Evolutionary conservation across 92 coral and sea anemone genomes (phyloP), one percentile per base, ranked within the genome.

Genomic region (Plumapathes pennacea): DNA sequence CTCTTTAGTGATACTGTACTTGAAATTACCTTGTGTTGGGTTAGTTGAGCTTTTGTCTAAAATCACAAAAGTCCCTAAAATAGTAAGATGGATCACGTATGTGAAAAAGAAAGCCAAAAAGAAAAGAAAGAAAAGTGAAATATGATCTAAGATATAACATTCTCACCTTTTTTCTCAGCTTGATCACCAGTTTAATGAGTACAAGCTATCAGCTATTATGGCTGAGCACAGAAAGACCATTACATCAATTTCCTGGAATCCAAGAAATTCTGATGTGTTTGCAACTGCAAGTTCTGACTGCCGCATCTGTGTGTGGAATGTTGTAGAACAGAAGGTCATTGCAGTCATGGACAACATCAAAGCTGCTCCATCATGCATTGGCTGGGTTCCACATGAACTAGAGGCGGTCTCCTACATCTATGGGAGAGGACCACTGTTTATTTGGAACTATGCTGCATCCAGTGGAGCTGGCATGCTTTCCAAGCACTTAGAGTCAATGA

Each of bases 181-280:
- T 62, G 80, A 92, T 82, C 78, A 55, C 6, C 85, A 76, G 68
- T 85, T 60, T 24, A 80, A 81, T 60, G 98, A 89, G 57, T 92
- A 70, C 75, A 82, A 68, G 21, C 55, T 92, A 60, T 64, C 78
- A 25, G 82, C 86, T 27, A 84, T 92, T 18, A 76, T 92, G 94
- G 78, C 96, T 0, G 89, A 88, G 45, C 96, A 92, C 72, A 85
- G 72, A 60, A 92, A 90, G 67, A 92, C 98, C 0, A 89, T 92
- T 46, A 92, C 98, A 10, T 80, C 94, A 25, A 71, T 92, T 25
- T 62, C 89, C 24, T 92, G 98, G 98, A 85, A 77, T 67, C 96
- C 89, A 15, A 69, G 48, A 48, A 76, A 92, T 37, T 53, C 47
- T 41, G 96, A 89, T 54, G 48, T 92, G 27, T 63, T 92, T 49